These are phyloP conservation scores for Tragopan temminckii DNA, from an alignment of 2,797 vertebrate genomes.

Conservation along the genomic window DNA sequence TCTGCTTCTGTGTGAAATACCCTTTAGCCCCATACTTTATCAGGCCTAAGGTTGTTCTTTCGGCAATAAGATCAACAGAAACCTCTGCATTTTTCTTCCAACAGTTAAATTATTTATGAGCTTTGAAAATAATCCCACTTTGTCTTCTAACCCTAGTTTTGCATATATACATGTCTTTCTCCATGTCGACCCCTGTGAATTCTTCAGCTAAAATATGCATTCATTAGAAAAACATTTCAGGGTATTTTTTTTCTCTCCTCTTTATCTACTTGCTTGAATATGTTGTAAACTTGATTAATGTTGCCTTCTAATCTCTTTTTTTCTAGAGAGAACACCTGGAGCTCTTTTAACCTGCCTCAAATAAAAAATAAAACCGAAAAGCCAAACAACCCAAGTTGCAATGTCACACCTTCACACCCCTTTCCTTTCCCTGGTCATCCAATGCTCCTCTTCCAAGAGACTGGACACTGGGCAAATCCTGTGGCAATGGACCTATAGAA, in stretches of 20 bases:
- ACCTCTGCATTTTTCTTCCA: conserved; percentile 36
- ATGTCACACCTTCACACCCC: neutral
- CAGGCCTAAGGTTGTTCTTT: conserved; percentile 34
- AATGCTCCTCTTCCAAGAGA: neutral
- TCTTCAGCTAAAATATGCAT: conserved; percentile 57
- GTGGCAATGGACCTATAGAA: neutral
- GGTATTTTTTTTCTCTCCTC: conserved; percentile 19
- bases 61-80: conserved; percentile 42
- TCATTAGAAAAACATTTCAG: conserved; percentile 66
- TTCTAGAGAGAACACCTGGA: conserved; percentile 76
- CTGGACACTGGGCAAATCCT: neutral
- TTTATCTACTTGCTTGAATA: conserved; percentile 75
- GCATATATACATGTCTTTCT: conserved; percentile 30
- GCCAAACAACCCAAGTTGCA: conserved; percentile 26
- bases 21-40: conserved; percentile 35
- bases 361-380: conserved; percentile 44
- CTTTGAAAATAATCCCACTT: conserved; percentile 66
- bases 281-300: conserved; percentile 78
- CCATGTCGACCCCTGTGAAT: conserved; percentile 19
- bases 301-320: conserved; percentile 76
- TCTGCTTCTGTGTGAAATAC: conserved; percentile 1
- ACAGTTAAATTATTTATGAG: conserved; percentile 68
- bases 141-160: conserved; percentile 61
- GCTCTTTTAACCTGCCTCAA: conserved; percentile 64
- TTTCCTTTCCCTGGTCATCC: neutral